Evolutionary conservation across 1,140 invertebrate genomes (phyloP), one percentile per base, ranked within the genome.

Genomic region (Mamestra configurata): DNA sequence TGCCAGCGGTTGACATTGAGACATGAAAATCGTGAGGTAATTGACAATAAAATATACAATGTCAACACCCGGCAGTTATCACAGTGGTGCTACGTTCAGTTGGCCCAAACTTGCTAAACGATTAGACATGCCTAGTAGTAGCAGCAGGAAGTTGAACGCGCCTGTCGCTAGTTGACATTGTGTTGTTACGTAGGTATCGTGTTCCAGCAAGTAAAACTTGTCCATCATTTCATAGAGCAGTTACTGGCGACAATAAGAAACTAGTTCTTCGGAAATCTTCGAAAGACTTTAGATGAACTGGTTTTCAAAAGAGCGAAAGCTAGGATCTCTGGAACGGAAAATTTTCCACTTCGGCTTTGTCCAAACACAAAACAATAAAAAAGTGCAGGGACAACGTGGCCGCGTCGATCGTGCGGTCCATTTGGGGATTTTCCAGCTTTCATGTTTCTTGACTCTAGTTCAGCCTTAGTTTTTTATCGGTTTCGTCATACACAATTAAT

Each of bases 1-100:
- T 24, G 55, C 61, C 35, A 11, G 40, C 5, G 61, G 51, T 66
- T 82, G 82, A 75, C 86, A 90, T 88, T 88, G 89, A 89, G 83
- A 89, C 87, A 76, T 86, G 87, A 89, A 89, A 89, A 89, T 90
- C 55, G 80, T 77, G 22, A 80, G 61, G 46, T 73, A 81, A 86
- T 80, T 82, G 82, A 83, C 57, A 79, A 75, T 49, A 82, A 83
- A 85, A 85, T 80, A 82, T 79, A 83, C 35, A 82, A 46, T 79
- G 79, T 82, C 81, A 82, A 82, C 79, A 81, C 22, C 77, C 13
- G 53, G 72, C 79, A 59, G 77, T 84, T 85, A 80, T 76, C 84
- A 55, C 27, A 72, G 40, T 40, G 53, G 73, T 80, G 84, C 27
- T 79, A 81, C 43, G 49, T 79, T 59, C 37, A 71, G 53, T 37